Evolutionary conservation across 2,888 invertebrate species (phyloP).

Genomic region (Spisula subtruncata): DNA sequence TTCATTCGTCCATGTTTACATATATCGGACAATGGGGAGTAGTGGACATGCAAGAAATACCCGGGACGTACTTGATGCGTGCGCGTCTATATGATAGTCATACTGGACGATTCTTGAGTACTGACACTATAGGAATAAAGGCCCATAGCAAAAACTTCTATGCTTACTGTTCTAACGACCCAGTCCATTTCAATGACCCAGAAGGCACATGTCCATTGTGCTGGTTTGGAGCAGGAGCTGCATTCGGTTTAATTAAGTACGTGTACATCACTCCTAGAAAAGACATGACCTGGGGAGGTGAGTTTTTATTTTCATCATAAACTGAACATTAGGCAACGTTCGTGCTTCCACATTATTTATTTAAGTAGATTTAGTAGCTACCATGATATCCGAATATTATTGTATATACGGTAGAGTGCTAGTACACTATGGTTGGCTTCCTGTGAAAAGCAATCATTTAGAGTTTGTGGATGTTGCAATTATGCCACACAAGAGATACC

Average conservation of each 20-base stretch:
- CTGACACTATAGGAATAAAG: slow-evolving; percentile 41
- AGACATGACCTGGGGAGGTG: slow-evolving; percentile 43
- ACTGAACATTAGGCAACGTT: background rate
- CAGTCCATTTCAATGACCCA: slow-evolving; percentile 54
- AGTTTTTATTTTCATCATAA: background rate
- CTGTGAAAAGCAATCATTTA: too few relatives aligned
- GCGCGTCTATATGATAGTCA: slow-evolving; percentile 55
- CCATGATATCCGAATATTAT: too few relatives aligned
- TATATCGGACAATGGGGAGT: slow-evolving; percentile 62
- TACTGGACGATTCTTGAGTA: slow-evolving; percentile 54
- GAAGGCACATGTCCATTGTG: slow-evolving; percentile 36
- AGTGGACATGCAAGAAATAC: slow-evolving; percentile 40
- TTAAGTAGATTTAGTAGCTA: too few relatives aligned
- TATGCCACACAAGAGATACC: too few relatives aligned
- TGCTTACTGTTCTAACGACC: slow-evolving; percentile 54
- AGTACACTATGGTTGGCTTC: too few relatives aligned
- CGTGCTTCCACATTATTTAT: too few relatives aligned
- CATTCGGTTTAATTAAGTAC: background rate
- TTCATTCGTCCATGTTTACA: slow-evolving; percentile 35
- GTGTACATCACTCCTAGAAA: background rate
- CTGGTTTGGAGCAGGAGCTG: background rate
- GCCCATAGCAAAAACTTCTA: slow-evolving; percentile 56
- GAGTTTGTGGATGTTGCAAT: too few relatives aligned
- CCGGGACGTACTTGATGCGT: slow-evolving; percentile 49
- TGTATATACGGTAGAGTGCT: too few relatives aligned